A percentile compares a stretch with the other conserved stretches of the same genome.
Conservation (phyloP, 2,888 invertebrate genomes). For the Euplagia quadripunctaria region DNA sequence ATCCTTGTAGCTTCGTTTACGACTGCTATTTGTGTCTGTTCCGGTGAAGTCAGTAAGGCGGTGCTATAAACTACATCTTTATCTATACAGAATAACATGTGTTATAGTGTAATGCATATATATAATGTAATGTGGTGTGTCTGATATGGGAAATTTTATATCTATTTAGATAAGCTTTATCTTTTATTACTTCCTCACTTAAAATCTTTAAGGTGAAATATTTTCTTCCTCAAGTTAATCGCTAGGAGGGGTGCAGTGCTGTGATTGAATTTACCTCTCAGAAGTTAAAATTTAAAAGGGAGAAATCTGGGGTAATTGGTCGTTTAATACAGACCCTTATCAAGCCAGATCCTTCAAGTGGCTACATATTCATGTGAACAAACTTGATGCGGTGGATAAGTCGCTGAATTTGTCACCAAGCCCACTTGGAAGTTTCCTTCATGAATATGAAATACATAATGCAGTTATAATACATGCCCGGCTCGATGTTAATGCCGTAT, state of each 20-base stretch:
- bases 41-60: neutral
- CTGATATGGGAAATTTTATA: slow-evolving; percentile 33
- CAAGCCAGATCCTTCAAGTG: slow-evolving; percentile 53
- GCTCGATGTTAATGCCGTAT: slow-evolving; percentile 68
- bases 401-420: slow-evolving; percentile 76
- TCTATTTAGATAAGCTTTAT: slow-evolving; percentile 39
- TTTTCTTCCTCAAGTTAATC: neutral
- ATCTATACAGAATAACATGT: slow-evolving; percentile 9
- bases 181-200: slow-evolving; percentile 13
- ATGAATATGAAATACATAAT: slow-evolving; percentile 84
- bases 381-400: slow-evolving; percentile 71
- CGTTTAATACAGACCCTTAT: slow-evolving; percentile 42
- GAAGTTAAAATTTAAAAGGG: slow-evolving; percentile 1
- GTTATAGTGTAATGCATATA: neutral
- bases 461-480: slow-evolving; percentile 77
- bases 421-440: slow-evolving; percentile 75
- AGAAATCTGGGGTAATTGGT: slow-evolving; percentile 49
- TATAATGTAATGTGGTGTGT: neutral
- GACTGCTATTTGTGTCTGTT: slow-evolving; percentile 6
- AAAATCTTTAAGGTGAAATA: neutral
- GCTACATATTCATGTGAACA: slow-evolving; percentile 76
- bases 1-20: slow-evolving; percentile 10
- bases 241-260: neutral
- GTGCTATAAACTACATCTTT: slow-evolving; percentile 1
- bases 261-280: neutral